Conservation (phyloP, 1,140 invertebrate species). For the Pantala flavescens region DNA sequence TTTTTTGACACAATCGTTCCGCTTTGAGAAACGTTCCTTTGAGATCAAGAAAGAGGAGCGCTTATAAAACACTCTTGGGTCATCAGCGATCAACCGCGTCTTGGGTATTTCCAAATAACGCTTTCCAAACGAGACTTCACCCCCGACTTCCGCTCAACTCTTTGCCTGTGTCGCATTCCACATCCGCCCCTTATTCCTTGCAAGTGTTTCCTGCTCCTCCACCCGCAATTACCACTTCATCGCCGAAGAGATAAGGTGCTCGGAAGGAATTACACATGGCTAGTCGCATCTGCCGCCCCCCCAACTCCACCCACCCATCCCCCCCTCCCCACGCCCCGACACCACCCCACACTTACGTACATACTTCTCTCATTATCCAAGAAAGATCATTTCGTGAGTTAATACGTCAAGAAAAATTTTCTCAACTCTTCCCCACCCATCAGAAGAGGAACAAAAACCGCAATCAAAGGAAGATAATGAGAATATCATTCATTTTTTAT, state of each 20-base stretch:
- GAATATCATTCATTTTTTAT: too few species aligned
- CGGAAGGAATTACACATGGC: conserved; percentile 1
- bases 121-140: background rate
- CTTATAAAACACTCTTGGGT: too few species aligned
- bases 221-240: background rate
- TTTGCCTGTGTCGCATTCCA: background rate
- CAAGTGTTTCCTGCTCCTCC: background rate
- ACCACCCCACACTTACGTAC: background rate
- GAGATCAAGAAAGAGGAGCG: too few species aligned
- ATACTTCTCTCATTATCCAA: background rate
- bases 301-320: background rate
- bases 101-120: too few species aligned
- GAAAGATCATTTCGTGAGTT: background rate
- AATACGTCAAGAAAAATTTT: background rate
- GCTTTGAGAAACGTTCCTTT: too few species aligned
- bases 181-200: background rate
- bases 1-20: too few species aligned
- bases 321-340: background rate
- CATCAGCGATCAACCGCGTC: too few species aligned
- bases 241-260: background rate
- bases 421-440: too few species aligned
- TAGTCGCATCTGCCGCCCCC: background rate
- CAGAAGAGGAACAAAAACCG: too few species aligned
- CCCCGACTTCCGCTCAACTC: background rate
- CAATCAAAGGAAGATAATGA: too few species aligned